phyloP scores from a whole-genome alignment of 2,797 vertebrate genomes.

The Peromyscus nudipes region DNA sequence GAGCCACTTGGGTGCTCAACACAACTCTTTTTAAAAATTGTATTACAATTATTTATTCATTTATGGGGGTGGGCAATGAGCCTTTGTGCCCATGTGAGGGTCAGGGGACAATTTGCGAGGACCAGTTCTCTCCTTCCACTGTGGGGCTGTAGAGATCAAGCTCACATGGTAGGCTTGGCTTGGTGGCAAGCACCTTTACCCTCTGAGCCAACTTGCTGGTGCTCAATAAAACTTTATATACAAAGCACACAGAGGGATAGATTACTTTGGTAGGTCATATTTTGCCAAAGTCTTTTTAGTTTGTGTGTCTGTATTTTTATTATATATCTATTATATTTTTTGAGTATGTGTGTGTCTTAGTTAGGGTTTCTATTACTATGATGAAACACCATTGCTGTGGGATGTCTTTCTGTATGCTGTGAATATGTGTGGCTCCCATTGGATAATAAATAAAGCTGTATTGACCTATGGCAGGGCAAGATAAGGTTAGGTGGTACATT shows the following conservation, averaged over 20 bases:
- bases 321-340: neutral
- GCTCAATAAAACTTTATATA: neutral
- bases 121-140: neutral
- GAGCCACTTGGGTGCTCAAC: neutral
- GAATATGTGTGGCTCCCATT: too few species aligned
- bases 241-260: neutral
- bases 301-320: neutral
- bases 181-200: neutral
- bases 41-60: neutral
- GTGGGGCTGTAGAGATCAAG: neutral
- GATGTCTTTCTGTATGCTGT: too few species aligned
- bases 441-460: too few species aligned
- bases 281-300: neutral
- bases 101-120: neutral
- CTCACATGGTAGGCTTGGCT: neutral
- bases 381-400: neutral
- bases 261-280: neutral
- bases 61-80: neutral
- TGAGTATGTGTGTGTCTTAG: neutral
- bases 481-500: too few species aligned
- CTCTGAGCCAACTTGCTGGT: neutral
- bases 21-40: neutral
- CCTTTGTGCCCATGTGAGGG: neutral
- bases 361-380: neutral
- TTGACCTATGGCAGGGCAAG: too few species aligned